phyloP scores from a whole-genome alignment of 2,888 invertebrate species.

The Leptopterna dolabrata region DNA sequence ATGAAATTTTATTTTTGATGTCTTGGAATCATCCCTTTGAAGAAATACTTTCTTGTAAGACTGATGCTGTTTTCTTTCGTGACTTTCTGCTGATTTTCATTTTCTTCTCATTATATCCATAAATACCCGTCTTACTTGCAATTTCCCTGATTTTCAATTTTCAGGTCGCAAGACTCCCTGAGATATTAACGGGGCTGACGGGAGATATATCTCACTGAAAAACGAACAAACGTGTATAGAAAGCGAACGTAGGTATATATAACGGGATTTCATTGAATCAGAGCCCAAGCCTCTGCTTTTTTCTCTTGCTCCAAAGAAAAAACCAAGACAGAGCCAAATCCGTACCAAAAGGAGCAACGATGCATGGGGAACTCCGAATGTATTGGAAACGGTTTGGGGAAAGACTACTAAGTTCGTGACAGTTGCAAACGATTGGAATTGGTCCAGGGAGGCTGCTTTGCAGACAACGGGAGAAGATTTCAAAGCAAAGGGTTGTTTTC shows the following conservation, averaged over 20 bases:
- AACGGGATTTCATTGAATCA: background rate
- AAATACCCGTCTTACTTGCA: no score
- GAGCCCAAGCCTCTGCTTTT: background rate
- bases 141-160: no score
- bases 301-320: background rate
- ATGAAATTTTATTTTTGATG: no score
- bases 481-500: background rate
- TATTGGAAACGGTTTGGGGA: slow-evolving; percentile 10
- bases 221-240: no score
- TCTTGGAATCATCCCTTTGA: no score
- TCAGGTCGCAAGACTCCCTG: no score
- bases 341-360: background rate
- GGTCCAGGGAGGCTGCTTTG: slow-evolving; percentile 24
- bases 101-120: no score
- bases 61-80: no score
- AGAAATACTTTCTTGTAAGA: no score
- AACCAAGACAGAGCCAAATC: background rate
- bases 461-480: slow-evolving; percentile 11
- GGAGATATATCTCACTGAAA: no score
- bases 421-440: slow-evolving; percentile 37
- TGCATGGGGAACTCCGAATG: background rate
- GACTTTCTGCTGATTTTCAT: no score
- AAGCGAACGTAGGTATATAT: background rate
- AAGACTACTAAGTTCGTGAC: slow-evolving; percentile 21
- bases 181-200: no score